Evolutionary conservation across 2,797 vertebrate species (phyloP), one percentile per base, ranked within the genome.

Genomic region (Pteropus rufus): DNA sequence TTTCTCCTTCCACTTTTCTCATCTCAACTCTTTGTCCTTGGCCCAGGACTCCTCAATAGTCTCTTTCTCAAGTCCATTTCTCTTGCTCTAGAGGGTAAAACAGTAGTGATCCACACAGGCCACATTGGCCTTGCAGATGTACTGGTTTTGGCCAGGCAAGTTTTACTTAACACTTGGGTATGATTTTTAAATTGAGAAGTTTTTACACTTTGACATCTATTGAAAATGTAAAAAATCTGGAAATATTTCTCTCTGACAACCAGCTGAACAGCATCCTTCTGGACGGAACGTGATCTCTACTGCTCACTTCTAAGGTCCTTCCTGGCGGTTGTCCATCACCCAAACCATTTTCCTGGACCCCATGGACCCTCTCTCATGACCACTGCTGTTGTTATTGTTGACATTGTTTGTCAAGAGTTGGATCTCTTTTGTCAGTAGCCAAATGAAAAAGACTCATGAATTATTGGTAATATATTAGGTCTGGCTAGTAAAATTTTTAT

Each of bases 81-180:
- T 36, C 34, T n/a, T 75, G 31, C 14, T 29, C 58, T 58, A 19
- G n/a, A 41, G 77, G 36, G 11, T 29, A 21, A 62, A 8, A 2
- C 8, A 9, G 7, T 8, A 10, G 26, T 34, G 41, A 31, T 11
- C 29, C n/a, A 39, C 18, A 39, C 10, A 36, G 44, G 49, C 18
- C 54, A 4, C n/a, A 10, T 0, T 3, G 4, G 4, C 36, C 49
- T 60, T 67, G n/a, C 1, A 14, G 8, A 5, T 21, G n/a, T 11
- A 44, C 21, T 26, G 49, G 7, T 39, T 84, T 26, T 7, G 19
- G 10, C 24, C 18, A 7, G 31, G 0, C 7, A 4, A 0, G 10
- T 24, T 39, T 11, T 36, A 19, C 2, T 19, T 19, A 39, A 60
- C 14, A n/a, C 11, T 2, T 4, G 49, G 41, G 3, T 15, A 34